Base-by-base conservation (phyloP, 2,888 invertebrate species). In the Hyposoter dolosus region DNA sequence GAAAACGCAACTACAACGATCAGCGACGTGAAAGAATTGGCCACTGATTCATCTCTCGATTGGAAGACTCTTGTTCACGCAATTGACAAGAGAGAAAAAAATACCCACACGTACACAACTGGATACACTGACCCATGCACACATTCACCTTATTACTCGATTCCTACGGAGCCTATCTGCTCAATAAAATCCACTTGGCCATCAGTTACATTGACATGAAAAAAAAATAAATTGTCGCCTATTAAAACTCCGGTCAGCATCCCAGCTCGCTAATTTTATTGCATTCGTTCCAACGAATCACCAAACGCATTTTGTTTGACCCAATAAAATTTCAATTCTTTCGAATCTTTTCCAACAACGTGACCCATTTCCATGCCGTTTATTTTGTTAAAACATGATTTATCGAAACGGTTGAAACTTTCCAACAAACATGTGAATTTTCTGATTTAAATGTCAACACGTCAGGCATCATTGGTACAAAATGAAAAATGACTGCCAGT, bases 1-100 rank as follows among this genome's bases (percentile, higher is more conserved):
- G 35, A 50, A 66, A 66, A 66, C 35, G 23, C 50, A 65, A 66
- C 50, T 32, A 78, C 28, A 65, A 76, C 43, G 32, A 47, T 76
- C 32, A 47, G 47, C 28, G 19, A 65, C 47, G 40, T 12, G 65
- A 47, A 35, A 65, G 28, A 65, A 65, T 76, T 65, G 19, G 23
- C 45, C 28, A 76, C 65, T 65, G 45, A 76, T 65, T 76, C 65
- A 50, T 76, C 50, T 35, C 19, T n/a, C 50, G 53, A 76, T 63
- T 75, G 23, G 15, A 53, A 15, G 17, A 23, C n/a, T 3, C 23
- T 43, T 12, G 60, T 17, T 43, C 65, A 65, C 65, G 56, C n/a
- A 43, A 76, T 35, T 15, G 1, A 23, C 19, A 40, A 50, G 32
- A 66, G 47, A 35, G 66, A 35, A 66, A 77, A 15, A 77, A 66